phyloP scores from a whole-genome alignment of 1,140 invertebrate genomes.

The Conopomorpha cramerella region DNA sequence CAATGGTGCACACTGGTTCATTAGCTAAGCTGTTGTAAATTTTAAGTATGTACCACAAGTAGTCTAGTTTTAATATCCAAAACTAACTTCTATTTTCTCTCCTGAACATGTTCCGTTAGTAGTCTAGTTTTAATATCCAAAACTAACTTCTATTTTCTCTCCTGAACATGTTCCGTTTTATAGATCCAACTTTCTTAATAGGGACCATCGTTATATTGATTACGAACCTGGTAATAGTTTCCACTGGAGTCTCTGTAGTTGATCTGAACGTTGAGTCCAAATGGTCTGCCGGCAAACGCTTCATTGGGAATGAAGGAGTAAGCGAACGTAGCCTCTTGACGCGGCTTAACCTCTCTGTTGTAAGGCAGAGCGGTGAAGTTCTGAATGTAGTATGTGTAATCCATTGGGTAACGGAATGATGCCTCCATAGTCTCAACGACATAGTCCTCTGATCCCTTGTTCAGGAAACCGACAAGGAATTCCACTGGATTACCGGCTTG shows the following conservation, averaged over 20 bases:
- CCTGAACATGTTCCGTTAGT: too few relatives aligned
- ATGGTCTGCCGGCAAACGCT: constrained; percentile 92
- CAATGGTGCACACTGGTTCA: too few relatives aligned
- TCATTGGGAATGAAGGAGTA: constrained; percentile 96
- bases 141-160: too few relatives aligned
- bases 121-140: too few relatives aligned
- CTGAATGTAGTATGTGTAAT: constrained; percentile 97
- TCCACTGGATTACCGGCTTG: constrained; percentile 92
- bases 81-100: too few relatives aligned
- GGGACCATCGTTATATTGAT: too few relatives aligned
- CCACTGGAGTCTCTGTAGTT: constrained; percentile 85
- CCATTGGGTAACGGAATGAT: constrained; percentile 98
- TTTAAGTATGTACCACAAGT: too few relatives aligned
- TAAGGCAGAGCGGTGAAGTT: constrained; percentile 95
- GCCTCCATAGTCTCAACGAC: constrained; percentile 92
- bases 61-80: too few relatives aligned
- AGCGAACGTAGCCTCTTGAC: constrained; percentile 91
- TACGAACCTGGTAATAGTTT: constrained; percentile 66
- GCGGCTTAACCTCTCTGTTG: constrained; percentile 85
- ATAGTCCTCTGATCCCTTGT: constrained; percentile 91
- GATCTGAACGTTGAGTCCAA: constrained; percentile 92
- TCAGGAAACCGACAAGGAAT: constrained; percentile 94
- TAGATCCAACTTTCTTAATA: too few relatives aligned
- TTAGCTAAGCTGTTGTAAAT: too few relatives aligned
- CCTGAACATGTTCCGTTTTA: too few relatives aligned